phyloP scores from a whole-genome alignment of 2,888 invertebrate species.

The Tiliacea aurago region DNA sequence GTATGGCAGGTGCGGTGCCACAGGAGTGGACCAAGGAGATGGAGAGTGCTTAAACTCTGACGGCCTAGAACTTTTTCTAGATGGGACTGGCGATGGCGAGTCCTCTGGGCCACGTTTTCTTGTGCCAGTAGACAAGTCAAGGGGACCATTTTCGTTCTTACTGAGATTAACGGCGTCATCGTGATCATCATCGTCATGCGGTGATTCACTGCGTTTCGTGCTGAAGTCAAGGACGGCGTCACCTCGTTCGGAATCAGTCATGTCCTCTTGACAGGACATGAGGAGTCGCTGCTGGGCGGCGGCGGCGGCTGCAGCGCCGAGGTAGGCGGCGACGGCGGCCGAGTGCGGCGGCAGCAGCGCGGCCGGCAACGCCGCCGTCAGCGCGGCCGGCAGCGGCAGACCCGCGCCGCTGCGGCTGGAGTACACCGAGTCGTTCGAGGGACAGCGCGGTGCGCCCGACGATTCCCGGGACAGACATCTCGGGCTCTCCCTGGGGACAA shows the following conservation, averaged over 20 bases:
- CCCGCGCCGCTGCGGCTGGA: slow-evolving; percentile 92
- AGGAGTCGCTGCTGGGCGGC: slow-evolving; percentile 94
- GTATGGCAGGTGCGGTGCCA: slow-evolving; percentile 95
- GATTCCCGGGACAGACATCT: slow-evolving; percentile 96
- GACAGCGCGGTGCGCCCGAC: slow-evolving; percentile 93
- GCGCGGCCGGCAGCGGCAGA: slow-evolving; percentile 90
- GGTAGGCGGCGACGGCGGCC: slow-evolving; percentile 95
- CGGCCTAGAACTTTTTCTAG: slow-evolving; percentile 92
- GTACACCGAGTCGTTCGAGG: slow-evolving; percentile 94
- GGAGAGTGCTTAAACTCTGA: slow-evolving; percentile 93
- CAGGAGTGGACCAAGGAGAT: slow-evolving; percentile 95
- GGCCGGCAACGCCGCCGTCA: slow-evolving; percentile 92
- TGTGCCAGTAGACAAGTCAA: slow-evolving; percentile 95
- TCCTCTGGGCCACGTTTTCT: slow-evolving; percentile 93
- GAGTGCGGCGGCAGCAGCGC: slow-evolving; percentile 95
- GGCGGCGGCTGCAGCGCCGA: slow-evolving; percentile 93
- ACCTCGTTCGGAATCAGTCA: slow-evolving; percentile 91
- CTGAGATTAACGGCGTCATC: slow-evolving; percentile 93
- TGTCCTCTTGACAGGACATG: slow-evolving; percentile 94
- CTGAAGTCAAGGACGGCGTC: slow-evolving; percentile 95
- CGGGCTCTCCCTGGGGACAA: slow-evolving; percentile 95
- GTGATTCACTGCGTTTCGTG: slow-evolving; percentile 91
- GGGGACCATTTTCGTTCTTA: slow-evolving; percentile 93
- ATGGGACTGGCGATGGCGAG: slow-evolving; percentile 91
- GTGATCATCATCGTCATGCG: slow-evolving; percentile 90